phyloP scores from a whole-genome alignment of 2,888 invertebrate species.

The Ormyrus rosae region DNA sequence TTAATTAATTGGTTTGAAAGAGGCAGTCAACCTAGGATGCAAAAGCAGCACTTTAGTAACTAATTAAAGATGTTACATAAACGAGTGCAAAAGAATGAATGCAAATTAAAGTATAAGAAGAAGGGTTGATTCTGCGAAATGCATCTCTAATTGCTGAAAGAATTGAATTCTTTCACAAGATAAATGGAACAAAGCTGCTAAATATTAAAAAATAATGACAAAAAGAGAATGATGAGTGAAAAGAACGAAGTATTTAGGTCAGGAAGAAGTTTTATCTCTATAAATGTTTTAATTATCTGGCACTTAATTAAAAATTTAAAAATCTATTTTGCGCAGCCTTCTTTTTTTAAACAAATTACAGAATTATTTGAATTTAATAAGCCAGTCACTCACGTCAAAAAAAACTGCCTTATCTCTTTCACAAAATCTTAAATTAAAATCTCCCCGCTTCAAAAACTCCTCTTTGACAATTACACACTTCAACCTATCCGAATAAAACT shows the following conservation, averaged over 20 bases:
- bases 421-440: too few species aligned
- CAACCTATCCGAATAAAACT: too few species aligned
- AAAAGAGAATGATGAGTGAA: not conserved
- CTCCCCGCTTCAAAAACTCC: too few species aligned
- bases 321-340: too few species aligned
- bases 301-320: too few species aligned
- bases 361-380: too few species aligned
- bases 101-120: not conserved
- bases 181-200: slow-evolving; percentile 19
- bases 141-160: slow-evolving; percentile 26
- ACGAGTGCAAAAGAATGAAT: slow-evolving; percentile 25
- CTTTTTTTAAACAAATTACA: too few species aligned
- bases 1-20: slow-evolving; percentile 48
- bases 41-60: slow-evolving; percentile 44
- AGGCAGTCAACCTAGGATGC: slow-evolving; percentile 1
- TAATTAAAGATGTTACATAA: slow-evolving; percentile 42
- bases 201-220: slow-evolving; percentile 21
- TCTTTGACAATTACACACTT: too few species aligned
- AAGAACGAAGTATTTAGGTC: slow-evolving; percentile 21
- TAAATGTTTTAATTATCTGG: too few species aligned
- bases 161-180: slow-evolving; percentile 4
- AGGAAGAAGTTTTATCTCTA: not conserved
- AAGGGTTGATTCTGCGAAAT: slow-evolving; percentile 24
- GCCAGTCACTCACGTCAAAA: too few species aligned
- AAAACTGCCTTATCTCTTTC: too few species aligned